Conservation (phyloP, 1,140 invertebrate genomes). For the Myzus persicae region DNA sequence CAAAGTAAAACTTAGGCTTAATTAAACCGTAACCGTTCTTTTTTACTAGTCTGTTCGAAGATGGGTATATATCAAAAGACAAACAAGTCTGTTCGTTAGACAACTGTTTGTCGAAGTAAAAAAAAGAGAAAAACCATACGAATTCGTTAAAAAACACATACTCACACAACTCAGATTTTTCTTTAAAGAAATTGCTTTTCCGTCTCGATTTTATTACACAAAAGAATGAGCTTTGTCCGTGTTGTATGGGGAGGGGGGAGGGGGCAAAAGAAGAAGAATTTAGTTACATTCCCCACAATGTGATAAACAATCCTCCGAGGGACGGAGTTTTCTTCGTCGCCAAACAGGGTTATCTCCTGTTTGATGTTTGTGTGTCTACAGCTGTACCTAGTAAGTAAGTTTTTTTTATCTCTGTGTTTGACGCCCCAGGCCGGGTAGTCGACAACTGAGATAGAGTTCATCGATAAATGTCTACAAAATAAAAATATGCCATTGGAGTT, state of each 20-base stretch:
- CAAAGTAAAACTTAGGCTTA: slow-evolving; percentile 49
- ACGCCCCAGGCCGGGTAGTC: slow-evolving; percentile 18
- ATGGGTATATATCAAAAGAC: slow-evolving; percentile 48
- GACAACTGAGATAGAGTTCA: slow-evolving; percentile 14
- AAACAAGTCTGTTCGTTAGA: slow-evolving; percentile 56
- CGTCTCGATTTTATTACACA: slow-evolving; percentile 55
- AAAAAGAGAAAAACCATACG: slow-evolving; percentile 41
- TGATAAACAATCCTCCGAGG: slow-evolving; percentile 56
- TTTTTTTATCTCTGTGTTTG: slow-evolving; percentile 39
- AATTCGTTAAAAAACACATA: slow-evolving; percentile 52
- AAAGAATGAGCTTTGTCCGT: slow-evolving; percentile 18
- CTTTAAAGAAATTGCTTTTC: slow-evolving; percentile 56
- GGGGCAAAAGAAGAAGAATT: slow-evolving; percentile 47
- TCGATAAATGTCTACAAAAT: neutral
- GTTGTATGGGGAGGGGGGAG: neutral
- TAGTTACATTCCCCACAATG: slow-evolving; percentile 57
- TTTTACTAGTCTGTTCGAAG: neutral
- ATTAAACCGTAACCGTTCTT: slow-evolving; percentile 53
- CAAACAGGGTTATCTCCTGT: slow-evolving; percentile 57
- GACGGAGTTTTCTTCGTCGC: slow-evolving; percentile 53
- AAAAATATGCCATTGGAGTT: slow-evolving; percentile 15
- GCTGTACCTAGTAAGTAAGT: slow-evolving; percentile 37
- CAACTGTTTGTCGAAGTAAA: slow-evolving; percentile 52
- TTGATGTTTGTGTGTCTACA: slow-evolving; percentile 49
- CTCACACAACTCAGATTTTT: slow-evolving; percentile 41